A percentile compares a stretch with the other conserved stretches of the same genome.
These are phyloP conservation scores for Lacerta bilineata DNA, from an alignment of 2,797 vertebrate genomes.

Conservation along the genomic window DNA sequence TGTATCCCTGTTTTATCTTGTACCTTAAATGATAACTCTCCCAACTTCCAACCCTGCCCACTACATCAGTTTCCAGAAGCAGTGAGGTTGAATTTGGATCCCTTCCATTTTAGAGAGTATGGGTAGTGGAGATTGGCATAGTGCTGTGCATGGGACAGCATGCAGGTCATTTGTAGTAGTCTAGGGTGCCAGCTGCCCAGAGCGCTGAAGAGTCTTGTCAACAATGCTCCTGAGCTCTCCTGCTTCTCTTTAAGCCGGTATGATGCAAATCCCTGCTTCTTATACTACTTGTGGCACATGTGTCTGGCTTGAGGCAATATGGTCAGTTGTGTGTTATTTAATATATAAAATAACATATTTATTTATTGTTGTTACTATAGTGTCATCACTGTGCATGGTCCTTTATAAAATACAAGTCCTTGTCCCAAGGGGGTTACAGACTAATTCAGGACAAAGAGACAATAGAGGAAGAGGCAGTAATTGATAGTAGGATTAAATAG, in stretches of 20 bases:
- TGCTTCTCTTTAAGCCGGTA: background rate
- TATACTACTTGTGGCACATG: background rate
- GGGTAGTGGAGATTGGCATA: background rate
- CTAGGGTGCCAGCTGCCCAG: background rate
- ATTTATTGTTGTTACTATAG: no score
- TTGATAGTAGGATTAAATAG: background rate
- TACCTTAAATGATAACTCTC: background rate
- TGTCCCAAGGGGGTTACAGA: background rate
- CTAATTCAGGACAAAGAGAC: background rate
- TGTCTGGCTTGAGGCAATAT: background rate
- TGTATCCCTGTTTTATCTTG: no score
- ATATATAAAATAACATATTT: no score
- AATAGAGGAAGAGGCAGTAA: background rate
- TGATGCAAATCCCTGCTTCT: background rate
- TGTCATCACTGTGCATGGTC: background rate
- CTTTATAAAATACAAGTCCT: no score
- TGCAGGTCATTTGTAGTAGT: background rate
- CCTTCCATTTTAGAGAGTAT: background rate
- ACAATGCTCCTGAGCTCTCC: no score
- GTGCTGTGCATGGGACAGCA: background rate
- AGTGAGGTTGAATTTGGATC: background rate
- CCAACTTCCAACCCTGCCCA: background rate
- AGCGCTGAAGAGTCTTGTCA: background rate
- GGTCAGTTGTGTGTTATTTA: conserved; percentile 2
- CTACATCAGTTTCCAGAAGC: background rate